Conservation (phyloP, 2,797 vertebrate genomes). For the Decapterus maruadsi region DNA sequence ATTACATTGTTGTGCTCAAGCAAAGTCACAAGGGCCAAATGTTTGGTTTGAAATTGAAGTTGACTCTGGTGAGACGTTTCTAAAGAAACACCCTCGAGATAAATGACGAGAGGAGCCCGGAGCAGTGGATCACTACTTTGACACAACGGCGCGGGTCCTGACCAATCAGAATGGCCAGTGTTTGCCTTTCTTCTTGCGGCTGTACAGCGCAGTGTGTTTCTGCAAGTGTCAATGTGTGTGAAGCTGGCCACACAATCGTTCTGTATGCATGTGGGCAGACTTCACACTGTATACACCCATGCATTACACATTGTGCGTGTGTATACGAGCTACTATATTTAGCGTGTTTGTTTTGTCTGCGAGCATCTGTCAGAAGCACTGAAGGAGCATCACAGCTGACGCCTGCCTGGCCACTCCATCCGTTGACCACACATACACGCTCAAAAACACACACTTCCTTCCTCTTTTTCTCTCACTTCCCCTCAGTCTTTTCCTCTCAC, state of each 20-base stretch:
- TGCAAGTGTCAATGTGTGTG: not conserved
- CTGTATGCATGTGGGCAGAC: slow-evolving; percentile 4
- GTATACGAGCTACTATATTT: slow-evolving; percentile 56
- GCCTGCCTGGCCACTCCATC: slow-evolving; percentile 33
- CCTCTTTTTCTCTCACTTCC: slow-evolving; percentile 21
- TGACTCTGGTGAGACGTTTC: slow-evolving; percentile 11
- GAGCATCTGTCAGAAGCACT: slow-evolving; percentile 74
- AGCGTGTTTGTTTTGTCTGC: slow-evolving; percentile 63
- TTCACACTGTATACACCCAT: slow-evolving; percentile 1
- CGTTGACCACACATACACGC: slow-evolving; percentile 27
- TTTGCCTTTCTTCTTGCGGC: not conserved
- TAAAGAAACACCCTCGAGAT: not conserved
- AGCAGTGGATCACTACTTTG: not conserved
- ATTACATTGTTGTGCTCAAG: not conserved
- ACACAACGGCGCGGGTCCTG: not conserved
- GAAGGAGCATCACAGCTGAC: slow-evolving; percentile 62
- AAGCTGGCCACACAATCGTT: not conserved
- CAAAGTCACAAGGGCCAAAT: slow-evolving; percentile 3
- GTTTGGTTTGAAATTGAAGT: slow-evolving; percentile 28
- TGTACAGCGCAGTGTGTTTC: not conserved
- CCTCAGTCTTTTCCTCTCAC: slow-evolving; percentile 10
- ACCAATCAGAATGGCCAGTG: not conserved
- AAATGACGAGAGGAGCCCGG: not conserved
- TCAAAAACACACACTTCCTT: slow-evolving; percentile 7
- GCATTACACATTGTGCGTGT: slow-evolving; percentile 4